A percentile compares a stretch with the other conserved stretches of the same genome.
phyloP scores from a whole-genome alignment of 1,140 invertebrate genomes.

The Drosophila asahinai region DNA sequence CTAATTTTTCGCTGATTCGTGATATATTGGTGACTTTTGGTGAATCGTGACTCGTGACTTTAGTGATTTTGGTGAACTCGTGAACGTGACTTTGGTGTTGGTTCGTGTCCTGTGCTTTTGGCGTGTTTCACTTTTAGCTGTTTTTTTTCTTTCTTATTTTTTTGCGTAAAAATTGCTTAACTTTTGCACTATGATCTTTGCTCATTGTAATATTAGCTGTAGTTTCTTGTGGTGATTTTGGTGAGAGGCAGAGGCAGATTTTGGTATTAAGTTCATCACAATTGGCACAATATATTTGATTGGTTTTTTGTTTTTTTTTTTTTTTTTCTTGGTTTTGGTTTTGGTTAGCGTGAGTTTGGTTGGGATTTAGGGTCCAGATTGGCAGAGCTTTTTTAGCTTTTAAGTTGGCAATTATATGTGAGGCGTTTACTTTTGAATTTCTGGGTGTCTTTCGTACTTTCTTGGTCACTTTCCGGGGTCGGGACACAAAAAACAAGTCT shows the following conservation, averaged over 20 bases:
- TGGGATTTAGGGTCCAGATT: slow-evolving; percentile 50
- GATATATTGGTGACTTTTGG: slow-evolving; percentile 35
- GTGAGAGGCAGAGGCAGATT: slow-evolving; percentile 50
- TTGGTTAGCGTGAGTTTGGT: slow-evolving; percentile 47
- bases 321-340: slow-evolving; percentile 20
- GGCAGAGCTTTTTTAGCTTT: slow-evolving; percentile 29
- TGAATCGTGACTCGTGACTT: slow-evolving; percentile 52
- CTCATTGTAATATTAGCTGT: slow-evolving; percentile 34
- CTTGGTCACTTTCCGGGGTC: slow-evolving; percentile 57
- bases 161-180: slow-evolving; percentile 32
- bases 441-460: slow-evolving; percentile 28
- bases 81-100: slow-evolving; percentile 50
- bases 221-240: slow-evolving; percentile 42
- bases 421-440: slow-evolving; percentile 55
- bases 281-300: slow-evolving; percentile 45
- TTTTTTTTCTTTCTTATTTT: slow-evolving; percentile 26
- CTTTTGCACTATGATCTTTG: slow-evolving; percentile 34
- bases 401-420: slow-evolving; percentile 41
- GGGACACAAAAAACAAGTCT: slow-evolving; percentile 20
- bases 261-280: slow-evolving; percentile 48
- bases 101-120: slow-evolving; percentile 51
- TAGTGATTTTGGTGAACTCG: slow-evolving; percentile 47
- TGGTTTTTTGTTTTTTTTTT: slow-evolving; percentile 20
- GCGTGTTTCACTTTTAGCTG: slow-evolving; percentile 48
- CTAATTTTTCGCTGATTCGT: slow-evolving; percentile 50